Percentiles rank a stretch among this genome's conserved stretches.
Evolutionary conservation across 2,888 invertebrate species (phyloP).

Genomic region (Meghimatium bilineatum): DNA sequence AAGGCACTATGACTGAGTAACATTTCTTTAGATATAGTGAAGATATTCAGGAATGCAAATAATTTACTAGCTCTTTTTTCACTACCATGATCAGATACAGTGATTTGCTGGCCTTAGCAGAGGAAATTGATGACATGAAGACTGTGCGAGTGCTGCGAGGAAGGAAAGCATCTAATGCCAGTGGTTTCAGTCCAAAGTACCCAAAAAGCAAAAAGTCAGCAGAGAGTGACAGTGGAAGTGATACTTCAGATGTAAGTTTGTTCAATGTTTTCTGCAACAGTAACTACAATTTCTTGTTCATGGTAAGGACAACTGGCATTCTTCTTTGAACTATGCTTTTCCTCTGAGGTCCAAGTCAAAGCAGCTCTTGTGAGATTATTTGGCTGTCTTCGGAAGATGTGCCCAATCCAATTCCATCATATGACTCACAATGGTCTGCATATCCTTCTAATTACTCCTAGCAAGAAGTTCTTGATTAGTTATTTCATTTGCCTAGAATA

Average conservation of each 20-base stretch:
- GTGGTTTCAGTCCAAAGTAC: constrained; percentile 54
- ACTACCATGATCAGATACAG: constrained; percentile 79
- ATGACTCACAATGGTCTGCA: no score
- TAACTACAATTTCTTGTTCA: no score
- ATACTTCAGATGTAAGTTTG: constrained; percentile 63
- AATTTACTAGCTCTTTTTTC: not conserved
- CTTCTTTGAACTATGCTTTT: no score
- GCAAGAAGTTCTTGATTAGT: no score
- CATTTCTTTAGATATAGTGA: not conserved
- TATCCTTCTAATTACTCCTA: no score
- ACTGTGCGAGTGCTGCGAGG: constrained; percentile 68
- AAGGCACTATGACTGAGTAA: no score
- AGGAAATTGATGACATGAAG: constrained; percentile 85
- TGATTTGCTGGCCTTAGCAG: constrained; percentile 91
- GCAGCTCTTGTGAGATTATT: no score
- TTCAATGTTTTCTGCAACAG: not conserved
- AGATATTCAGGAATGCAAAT: not conserved
- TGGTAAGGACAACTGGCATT: no score
- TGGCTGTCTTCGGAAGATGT: no score
- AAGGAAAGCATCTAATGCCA: constrained; percentile 63
- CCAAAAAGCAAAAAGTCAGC: constrained; percentile 59
- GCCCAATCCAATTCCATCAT: no score
- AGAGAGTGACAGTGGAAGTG: constrained; percentile 56
- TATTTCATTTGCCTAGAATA: no score
- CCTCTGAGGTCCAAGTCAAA: no score